Evolutionary conservation across 2,888 invertebrate species (phyloP).

Genomic region (Cataglyphis cursor): DNA sequence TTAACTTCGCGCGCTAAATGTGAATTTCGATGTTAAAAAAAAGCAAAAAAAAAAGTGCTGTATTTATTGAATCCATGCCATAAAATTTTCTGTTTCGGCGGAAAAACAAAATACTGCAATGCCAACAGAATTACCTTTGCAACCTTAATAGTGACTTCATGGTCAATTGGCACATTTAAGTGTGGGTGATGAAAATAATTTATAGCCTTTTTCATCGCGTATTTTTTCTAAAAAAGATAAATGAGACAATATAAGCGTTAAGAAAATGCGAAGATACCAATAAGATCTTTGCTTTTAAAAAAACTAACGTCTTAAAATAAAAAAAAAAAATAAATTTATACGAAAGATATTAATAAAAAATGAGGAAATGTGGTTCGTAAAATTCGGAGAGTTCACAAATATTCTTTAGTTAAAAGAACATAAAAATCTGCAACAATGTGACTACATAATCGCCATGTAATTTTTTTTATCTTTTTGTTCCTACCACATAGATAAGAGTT

Average conservation of each 20-base stretch:
- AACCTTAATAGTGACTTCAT: background rate
- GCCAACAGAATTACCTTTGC: background rate
- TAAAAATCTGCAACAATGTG: background rate
- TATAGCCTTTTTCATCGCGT: background rate
- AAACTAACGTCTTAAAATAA: no score
- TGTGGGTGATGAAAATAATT: background rate
- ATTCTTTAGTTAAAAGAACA: background rate
- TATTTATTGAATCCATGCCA: background rate
- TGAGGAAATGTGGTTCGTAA: background rate
- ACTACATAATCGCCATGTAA: background rate
- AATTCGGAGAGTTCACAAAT: background rate
- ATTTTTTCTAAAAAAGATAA: background rate
- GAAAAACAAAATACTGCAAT: background rate
- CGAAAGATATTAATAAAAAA: background rate
- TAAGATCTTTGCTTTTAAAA: no score
- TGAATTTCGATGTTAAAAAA: background rate
- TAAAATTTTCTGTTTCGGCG: background rate
- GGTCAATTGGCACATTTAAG: background rate
- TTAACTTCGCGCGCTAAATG: background rate
- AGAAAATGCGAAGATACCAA: no score
- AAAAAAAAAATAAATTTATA: no score
- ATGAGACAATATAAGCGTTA: background rate
- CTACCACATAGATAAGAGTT: background rate
- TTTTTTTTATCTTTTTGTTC: background rate
- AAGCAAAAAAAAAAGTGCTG: background rate